A percentile compares a stretch with the other conserved stretches of the same genome.
Conservation (phyloP, 2,113 vertebrate genomes). For the Probosciger aterrimus region DNA sequence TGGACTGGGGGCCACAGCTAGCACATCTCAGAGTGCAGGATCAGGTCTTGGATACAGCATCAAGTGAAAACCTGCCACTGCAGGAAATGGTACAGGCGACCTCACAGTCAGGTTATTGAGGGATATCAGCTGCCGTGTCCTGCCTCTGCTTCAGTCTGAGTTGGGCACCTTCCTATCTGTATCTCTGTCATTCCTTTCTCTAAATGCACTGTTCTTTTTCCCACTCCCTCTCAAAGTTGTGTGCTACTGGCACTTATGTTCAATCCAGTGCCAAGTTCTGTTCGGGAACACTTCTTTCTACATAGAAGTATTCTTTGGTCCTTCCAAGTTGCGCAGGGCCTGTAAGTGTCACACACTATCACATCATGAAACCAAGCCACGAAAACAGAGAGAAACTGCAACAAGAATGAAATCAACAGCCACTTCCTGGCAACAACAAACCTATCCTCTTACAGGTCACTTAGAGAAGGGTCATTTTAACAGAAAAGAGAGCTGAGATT, state of each 20-base stretch:
- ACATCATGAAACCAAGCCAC: not conserved
- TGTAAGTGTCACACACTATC: not conserved
- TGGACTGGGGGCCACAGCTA: not conserved
- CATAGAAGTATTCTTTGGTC: not conserved
- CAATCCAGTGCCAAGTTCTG: not conserved
- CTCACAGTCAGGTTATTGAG: not conserved
- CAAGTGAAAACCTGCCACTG: not conserved
- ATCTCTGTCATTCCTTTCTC: not conserved
- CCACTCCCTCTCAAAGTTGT: not conserved
- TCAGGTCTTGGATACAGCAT: not conserved
- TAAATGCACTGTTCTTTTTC: not conserved
- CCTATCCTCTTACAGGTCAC: not conserved
- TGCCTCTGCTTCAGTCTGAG: not conserved
- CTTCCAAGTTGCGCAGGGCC: not conserved
- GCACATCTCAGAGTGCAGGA: not conserved
- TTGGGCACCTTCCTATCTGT: not conserved
- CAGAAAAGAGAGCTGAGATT: not conserved
- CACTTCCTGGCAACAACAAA: not conserved
- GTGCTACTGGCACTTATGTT: not conserved
- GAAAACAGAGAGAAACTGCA: not conserved
- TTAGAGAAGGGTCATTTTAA: not conserved
- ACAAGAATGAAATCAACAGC: not conserved
- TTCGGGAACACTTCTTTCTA: not conserved
- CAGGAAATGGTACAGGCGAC: not conserved
- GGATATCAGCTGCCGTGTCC: not conserved